A percentile compares a stretch with the other conserved stretches of the same genome.
Conservation (phyloP, 2,113 vertebrate species). For the Platycercus adscitus region DNA sequence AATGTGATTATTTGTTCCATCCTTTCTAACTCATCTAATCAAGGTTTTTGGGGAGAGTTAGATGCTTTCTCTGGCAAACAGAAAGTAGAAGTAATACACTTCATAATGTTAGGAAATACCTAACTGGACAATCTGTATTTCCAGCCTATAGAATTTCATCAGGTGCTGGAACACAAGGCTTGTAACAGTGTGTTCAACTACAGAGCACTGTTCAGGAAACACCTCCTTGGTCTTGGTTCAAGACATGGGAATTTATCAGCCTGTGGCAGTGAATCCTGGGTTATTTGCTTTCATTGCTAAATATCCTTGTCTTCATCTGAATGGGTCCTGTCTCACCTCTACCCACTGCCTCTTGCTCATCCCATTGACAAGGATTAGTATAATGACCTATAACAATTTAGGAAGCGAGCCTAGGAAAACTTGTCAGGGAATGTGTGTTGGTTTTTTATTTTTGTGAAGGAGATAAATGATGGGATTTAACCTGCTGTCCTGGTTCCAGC, state of each 20-base stretch:
- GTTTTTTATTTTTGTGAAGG: background rate
- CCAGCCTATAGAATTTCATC: background rate
- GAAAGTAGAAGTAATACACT: background rate
- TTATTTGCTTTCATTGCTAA: background rate
- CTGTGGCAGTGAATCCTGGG: background rate
- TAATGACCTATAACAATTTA: background rate
- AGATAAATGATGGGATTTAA: background rate
- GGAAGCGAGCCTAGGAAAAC: background rate
- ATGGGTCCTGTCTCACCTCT: background rate
- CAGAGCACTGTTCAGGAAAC: background rate
- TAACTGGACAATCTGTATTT: background rate
- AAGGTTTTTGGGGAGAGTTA: background rate
- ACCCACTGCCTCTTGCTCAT: accelerated
- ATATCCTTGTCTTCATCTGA: background rate
- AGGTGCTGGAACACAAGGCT: background rate
- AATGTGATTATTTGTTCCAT: constrained; percentile 47
- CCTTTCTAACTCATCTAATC: background rate
- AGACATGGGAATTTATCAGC: background rate
- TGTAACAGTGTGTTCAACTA: background rate
- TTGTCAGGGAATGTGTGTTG: background rate
- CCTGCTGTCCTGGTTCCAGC: background rate
- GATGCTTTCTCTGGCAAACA: constrained; percentile 7
- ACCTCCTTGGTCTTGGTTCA: background rate
- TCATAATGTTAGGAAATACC: background rate
- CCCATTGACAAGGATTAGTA: background rate